Conservation (phyloP, 1,140 invertebrate species). For the Caenorhabditis brenneri region DNA sequence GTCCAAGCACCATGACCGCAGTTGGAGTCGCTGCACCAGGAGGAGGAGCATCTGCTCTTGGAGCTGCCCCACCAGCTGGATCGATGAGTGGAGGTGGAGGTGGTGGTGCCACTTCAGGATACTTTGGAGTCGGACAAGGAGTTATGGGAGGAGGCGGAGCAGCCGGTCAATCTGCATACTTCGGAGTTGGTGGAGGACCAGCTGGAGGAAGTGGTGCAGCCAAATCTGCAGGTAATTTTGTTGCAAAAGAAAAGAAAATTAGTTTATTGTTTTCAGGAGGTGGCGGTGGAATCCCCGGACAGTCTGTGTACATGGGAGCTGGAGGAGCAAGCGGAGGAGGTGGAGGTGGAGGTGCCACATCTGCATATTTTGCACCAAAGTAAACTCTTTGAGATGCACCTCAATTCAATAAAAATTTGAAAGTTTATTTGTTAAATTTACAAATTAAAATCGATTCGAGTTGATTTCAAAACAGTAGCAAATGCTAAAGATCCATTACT, state of each 20-base stretch:
- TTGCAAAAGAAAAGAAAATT: background rate
- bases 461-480: background rate
- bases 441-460: background rate
- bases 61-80: constrained; percentile 8
- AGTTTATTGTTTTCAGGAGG: background rate
- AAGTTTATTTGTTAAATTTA: no score
- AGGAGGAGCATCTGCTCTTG: constrained; percentile 5
- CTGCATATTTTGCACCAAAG: constrained; percentile 1
- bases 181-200: constrained; percentile 16
- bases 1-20: constrained; percentile 43
- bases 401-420: no score
- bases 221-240: background rate
- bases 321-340: background rate
- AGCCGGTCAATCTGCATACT: background rate
- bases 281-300: background rate
- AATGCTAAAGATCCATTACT: background rate
- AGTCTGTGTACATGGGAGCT: background rate
- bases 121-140: constrained; percentile 16
- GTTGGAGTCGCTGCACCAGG: background rate
- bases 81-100: background rate
- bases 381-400: no score
- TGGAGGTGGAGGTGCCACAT: background rate
- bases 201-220: background rate
- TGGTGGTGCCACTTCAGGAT: background rate
- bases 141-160: constrained; percentile 10